Evolutionary conservation across 2,113 vertebrate species (phyloP), one percentile per base, ranked within the genome.

Genomic region (Coptodon rendalli): DNA sequence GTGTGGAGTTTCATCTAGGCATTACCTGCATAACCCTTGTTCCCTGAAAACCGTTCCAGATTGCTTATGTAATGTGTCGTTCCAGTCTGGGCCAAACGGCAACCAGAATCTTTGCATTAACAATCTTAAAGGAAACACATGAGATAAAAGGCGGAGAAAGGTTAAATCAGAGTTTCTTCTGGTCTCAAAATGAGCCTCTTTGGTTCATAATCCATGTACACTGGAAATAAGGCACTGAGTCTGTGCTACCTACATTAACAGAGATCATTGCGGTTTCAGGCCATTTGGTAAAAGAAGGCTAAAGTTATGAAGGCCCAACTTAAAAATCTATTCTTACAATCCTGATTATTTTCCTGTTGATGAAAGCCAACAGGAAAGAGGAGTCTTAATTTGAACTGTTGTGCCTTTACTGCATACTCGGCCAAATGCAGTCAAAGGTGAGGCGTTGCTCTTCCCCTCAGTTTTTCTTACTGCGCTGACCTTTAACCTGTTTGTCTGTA

Each of bases 71-170:
- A 0, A 11, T 36, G 59, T 36, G 29, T 63, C 0, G 31, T 63
- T 63, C 16, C 9, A 63, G 59, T 36, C 59, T 63, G 29, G 29
- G 29, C 59, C 9, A 63, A 36, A 63, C 16, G 9, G 29, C 2
- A 0, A 63, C 59, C 59, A 34, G 9, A 63, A 0, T 63, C 34
- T 0, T 0, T 19, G 29, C 59, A 63, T 36, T 63, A 63, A 36
- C 59, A 63, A 36, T 63, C 59, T 36, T 63, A 7, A 36, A 63
- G 29, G 29, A 63, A 63, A 36, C 59, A 0, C 29, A 19, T 19
- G 6, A 63, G 59, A 59, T 27, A 31, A 36, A 19, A 63, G 31
- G 9, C 29, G 11, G 9, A 6, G 9, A 9, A 63, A 63, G 52
- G 59, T 63, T 3, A 34, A 4, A 63, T 63, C 5, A 6, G 29